Conservation (phyloP, 2,113 vertebrate species). For the Pungitius pungitius region DNA sequence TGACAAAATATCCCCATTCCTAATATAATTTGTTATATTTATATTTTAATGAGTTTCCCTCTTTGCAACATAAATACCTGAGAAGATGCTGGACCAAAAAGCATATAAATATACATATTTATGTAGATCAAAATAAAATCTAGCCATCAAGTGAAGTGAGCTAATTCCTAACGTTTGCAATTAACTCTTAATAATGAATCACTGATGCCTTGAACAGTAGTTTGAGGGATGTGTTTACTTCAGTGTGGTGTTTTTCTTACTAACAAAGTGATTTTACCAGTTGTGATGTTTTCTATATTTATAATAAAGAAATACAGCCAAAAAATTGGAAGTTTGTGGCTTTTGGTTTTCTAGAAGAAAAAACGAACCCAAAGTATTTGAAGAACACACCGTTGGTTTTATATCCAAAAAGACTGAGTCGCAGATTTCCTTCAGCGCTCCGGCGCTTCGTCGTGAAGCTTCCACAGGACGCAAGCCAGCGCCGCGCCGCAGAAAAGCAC, state of each 20-base stretch:
- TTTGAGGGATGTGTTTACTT: slow-evolving; percentile 64
- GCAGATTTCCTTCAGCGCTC: slow-evolving; percentile 1
- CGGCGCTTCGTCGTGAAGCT: slow-evolving; percentile 23
- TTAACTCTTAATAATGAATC: slow-evolving; percentile 47
- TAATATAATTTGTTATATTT: slow-evolving; percentile 71
- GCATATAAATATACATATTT: slow-evolving; percentile 16
- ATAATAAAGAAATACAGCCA: slow-evolving; percentile 69
- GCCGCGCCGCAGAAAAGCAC: slow-evolving; percentile 74
- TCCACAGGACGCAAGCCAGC: slow-evolving; percentile 63
- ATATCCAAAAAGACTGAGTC: slow-evolving; percentile 30
- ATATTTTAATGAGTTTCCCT: slow-evolving; percentile 47
- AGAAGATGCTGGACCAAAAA: slow-evolving; percentile 28
- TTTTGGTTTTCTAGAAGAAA: background rate
- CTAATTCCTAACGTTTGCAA: slow-evolving; percentile 29
- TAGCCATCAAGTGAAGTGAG: slow-evolving; percentile 44
- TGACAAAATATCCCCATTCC: slow-evolving; percentile 27
- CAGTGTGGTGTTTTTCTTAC: slow-evolving; percentile 61
- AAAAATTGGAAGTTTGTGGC: background rate
- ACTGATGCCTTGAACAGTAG: slow-evolving; percentile 50
- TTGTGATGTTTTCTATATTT: slow-evolving; percentile 75
- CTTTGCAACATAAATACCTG: slow-evolving; percentile 33
- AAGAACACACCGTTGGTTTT: slow-evolving; percentile 1
- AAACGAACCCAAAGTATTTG: background rate
- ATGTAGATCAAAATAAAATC: slow-evolving; percentile 42
- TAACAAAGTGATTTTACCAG: slow-evolving; percentile 71